Evolutionary conservation across 2,888 invertebrate species (phyloP), one percentile per base, ranked within the genome.

Genomic region (Lordiphosa andalusiaca): DNA sequence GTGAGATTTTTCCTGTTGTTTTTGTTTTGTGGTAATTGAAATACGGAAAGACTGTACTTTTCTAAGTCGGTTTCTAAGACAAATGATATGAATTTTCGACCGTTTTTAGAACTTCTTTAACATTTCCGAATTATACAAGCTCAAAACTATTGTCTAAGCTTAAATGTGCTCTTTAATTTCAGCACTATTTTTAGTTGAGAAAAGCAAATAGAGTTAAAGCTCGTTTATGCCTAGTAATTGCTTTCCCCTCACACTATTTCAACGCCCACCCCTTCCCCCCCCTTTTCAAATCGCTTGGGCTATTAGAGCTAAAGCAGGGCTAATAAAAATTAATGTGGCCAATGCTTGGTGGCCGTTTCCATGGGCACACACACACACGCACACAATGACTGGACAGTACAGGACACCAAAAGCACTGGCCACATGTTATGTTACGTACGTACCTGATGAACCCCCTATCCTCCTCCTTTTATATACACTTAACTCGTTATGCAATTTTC

Each of bases 401-500:
- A 35, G 25, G 13, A 40, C 39, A 57, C 56, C 33, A 51, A 48
- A 48, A 52, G 41, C 33, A 41, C 36, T 60, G 58, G 51, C 61
- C 63, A 68, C 63, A 76, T 38, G 36, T 19, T 40, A 67, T 69
- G 53, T 67, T 62, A n/a, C n/a, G n/a, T n/a, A n/a, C 44, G 49
- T 53, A 63, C 62, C 63, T 64, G 48, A 41, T 0, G 39, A 30
- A 23, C 4, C 9, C 9, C 23, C 16, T 38, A 23, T 39, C 47
- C 35, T 10, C 23, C 7, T 38, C 35, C 38, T 23, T 53, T 46
- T 55, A 58, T 55, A 58, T 51, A 59, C 64, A 58, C 35, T 69
- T 54, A 67, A 56, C 62, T 64, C 57, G 84, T 76, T 73, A 73
- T 73, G 77, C 84, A 83, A 83, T 83, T 73, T 71, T 23, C 58